These are phyloP conservation scores for Umimayanthus chanpuru DNA, from an alignment of 92 coral and sea anemone genomes.

Conservation along the genomic window DNA sequence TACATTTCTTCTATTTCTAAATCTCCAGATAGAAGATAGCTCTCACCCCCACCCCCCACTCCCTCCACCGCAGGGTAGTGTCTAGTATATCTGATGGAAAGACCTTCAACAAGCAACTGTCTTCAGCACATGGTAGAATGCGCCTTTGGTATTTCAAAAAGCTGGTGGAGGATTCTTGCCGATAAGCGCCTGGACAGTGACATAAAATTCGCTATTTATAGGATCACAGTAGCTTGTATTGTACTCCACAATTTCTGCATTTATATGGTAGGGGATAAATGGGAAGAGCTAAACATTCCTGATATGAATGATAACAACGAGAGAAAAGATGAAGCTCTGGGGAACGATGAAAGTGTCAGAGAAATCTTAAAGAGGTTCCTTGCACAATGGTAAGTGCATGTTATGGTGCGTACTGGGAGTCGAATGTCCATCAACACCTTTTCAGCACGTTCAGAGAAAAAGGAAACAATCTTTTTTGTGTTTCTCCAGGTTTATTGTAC, in stretches of 20 bases:
- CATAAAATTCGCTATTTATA: neutral
- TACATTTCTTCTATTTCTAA: too few species aligned
- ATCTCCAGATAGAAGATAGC: too few species aligned
- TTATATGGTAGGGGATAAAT: neutral
- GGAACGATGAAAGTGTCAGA: constrained; percentile 3
- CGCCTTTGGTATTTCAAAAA: too few species aligned
- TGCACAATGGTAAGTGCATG: constrained; percentile 15
- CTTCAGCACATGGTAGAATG: neutral
- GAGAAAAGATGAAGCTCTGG: neutral
- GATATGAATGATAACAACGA: constrained; percentile 17
- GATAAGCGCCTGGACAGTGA: constrained; percentile 1
- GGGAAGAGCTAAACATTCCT: constrained; percentile 45
- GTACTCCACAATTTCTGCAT: neutral
- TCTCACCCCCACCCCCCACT: too few species aligned
- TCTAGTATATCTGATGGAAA: too few species aligned
- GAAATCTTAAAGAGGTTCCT: neutral
- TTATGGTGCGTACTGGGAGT: neutral
- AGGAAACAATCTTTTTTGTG: neutral
- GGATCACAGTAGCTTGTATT: neutral
- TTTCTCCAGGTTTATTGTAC: neutral
- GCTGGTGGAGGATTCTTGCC: neutral
- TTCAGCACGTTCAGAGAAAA: constrained; percentile 4
- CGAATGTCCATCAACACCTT: neutral
- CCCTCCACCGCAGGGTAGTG: too few species aligned
- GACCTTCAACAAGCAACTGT: too few species aligned